phyloP scores from a whole-genome alignment of 2,888 invertebrate genomes.

The Digitonthophagus gazella region DNA sequence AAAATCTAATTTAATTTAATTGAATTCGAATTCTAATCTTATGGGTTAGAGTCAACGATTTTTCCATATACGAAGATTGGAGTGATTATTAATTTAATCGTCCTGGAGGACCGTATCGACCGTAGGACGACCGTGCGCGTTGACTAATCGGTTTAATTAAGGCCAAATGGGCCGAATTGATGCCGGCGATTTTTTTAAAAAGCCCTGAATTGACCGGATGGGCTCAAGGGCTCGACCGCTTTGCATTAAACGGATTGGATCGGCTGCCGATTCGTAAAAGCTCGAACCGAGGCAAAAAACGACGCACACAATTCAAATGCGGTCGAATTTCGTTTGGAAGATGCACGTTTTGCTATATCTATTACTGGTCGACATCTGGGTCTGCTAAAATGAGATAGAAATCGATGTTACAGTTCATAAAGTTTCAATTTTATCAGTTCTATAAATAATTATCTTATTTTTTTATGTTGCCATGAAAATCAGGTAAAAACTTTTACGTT shows the following conservation, averaged over 20 bases:
- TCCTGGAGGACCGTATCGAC: no score
- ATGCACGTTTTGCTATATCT: no score
- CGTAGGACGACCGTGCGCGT: background rate
- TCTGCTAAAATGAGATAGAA: background rate
- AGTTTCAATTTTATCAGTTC: no score
- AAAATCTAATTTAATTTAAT: no score
- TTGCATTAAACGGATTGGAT: background rate
- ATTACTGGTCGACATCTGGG: no score
- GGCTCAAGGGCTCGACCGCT: background rate
- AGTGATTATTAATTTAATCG: no score
- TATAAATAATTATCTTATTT: no score
- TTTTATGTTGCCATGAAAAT: no score
- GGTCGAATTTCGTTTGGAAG: background rate
- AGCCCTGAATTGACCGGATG: constrained; percentile 11
- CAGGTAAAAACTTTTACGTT: no score
- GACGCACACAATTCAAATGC: background rate
- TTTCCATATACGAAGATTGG: no score
- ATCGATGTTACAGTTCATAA: background rate
- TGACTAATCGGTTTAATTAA: constrained; percentile 16
- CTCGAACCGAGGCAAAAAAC: background rate
- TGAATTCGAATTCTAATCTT: no score
- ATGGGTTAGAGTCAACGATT: no score
- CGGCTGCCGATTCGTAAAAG: background rate
- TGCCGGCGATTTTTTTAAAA: constrained; percentile 9
- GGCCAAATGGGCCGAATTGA: constrained; percentile 13